Conservation (phyloP, 1,140 invertebrate genomes). For the Oedothorax gibbosus region DNA sequence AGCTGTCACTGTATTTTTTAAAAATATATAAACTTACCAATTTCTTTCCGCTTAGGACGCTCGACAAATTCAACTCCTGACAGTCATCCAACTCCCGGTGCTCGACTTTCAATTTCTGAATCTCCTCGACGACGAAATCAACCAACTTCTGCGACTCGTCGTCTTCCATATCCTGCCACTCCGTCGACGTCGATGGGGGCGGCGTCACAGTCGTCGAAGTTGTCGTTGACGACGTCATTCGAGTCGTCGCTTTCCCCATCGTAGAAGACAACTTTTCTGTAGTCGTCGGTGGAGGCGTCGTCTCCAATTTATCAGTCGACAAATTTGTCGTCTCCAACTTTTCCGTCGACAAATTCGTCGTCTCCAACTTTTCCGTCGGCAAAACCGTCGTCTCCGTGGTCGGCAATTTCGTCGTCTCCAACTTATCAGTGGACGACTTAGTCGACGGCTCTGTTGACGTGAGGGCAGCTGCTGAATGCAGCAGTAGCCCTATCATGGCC, state of each 20-base stretch:
- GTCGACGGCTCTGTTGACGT: no score
- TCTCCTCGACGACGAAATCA: slow-evolving; percentile 50
- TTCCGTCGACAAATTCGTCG: slow-evolving; percentile 13
- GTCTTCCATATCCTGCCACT: slow-evolving; percentile 55
- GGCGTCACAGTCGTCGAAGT: slow-evolving; percentile 9
- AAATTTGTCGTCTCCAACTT: slow-evolving; percentile 1
- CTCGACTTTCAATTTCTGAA: slow-evolving; percentile 59
- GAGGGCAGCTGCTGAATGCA: no score
- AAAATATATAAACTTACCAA: slow-evolving; percentile 30
- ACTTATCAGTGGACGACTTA: not conserved
- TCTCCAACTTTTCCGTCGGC: slow-evolving; percentile 12
- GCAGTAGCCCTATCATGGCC: not conserved
- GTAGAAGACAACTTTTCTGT: slow-evolving; percentile 5
- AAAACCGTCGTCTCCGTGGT: not conserved
- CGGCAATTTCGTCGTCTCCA: no score
- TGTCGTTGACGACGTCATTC: not conserved
- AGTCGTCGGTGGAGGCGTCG: slow-evolving; percentile 1
- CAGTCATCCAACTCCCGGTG: slow-evolving; percentile 58
- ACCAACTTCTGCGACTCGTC: slow-evolving; percentile 49
- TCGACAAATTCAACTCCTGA: slow-evolving; percentile 48
- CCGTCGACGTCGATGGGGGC: slow-evolving; percentile 3
- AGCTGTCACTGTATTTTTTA: not conserved
- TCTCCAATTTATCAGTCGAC: slow-evolving; percentile 11
- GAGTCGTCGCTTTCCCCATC: not conserved
- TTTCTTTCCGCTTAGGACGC: slow-evolving; percentile 51